Conservation (phyloP, 1,140 invertebrate genomes). For the Drosophila arizonae region DNA sequence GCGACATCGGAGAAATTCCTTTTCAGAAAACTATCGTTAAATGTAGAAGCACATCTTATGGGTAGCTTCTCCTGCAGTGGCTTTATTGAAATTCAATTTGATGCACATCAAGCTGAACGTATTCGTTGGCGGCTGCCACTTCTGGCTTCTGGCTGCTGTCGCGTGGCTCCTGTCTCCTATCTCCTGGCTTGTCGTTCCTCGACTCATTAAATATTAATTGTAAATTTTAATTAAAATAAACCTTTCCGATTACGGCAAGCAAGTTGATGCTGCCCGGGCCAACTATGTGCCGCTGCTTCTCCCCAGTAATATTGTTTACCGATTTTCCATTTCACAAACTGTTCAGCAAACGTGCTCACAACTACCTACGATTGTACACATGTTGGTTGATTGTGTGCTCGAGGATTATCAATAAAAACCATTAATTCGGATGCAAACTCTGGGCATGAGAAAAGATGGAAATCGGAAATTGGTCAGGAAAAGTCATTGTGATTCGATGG, state of each 20-base stretch:
- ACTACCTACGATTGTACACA: conserved; percentile 2
- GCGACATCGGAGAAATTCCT: conserved; percentile 50
- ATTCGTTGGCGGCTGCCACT: conserved; percentile 32
- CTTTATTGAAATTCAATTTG: conserved; percentile 68
- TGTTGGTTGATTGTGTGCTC: conserved; percentile 1
- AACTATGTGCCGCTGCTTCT: conserved; percentile 40
- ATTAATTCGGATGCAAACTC: conserved; percentile 36
- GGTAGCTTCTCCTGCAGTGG: conserved; percentile 11
- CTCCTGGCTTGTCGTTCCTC: conserved; percentile 43
- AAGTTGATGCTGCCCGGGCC: background rate
- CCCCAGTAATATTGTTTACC: conserved; percentile 72
- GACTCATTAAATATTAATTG: conserved; percentile 81
- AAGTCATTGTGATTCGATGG: background rate
- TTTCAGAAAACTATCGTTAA: conserved; percentile 57
- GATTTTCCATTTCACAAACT: conserved; percentile 43
- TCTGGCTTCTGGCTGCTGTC: conserved; percentile 31
- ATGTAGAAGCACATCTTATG: conserved; percentile 13
- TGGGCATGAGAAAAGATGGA: conserved; percentile 12
- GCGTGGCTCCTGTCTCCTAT: background rate
- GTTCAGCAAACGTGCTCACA: conserved; percentile 18
- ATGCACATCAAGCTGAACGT: conserved; percentile 50
- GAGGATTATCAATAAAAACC: conserved; percentile 28
- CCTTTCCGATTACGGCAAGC: conserved; percentile 58
- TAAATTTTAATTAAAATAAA: conserved; percentile 82
- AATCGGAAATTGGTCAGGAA: conserved; percentile 7